phyloP scores from a whole-genome alignment of 2,888 invertebrate species.

The Lasius platythorax region DNA sequence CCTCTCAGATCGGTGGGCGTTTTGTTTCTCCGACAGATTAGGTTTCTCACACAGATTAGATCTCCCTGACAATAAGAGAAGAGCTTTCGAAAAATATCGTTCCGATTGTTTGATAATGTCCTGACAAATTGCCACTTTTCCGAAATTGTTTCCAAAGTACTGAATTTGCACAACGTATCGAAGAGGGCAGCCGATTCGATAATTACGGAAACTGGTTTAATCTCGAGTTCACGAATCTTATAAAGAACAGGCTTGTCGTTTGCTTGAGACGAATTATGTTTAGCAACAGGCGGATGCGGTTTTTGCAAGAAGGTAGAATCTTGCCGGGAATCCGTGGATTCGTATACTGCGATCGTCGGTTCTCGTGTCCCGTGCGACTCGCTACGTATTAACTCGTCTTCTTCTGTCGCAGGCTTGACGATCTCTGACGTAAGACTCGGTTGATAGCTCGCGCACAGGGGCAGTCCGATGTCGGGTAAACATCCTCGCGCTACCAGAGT shows the following conservation, averaged over 20 bases:
- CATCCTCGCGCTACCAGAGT: slow-evolving; percentile 82
- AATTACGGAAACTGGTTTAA: not conserved
- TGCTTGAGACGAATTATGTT: not conserved
- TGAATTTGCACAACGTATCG: not conserved
- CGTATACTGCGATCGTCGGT: not conserved
- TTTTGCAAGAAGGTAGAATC: not conserved
- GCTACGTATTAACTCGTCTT: not conserved
- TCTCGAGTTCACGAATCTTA: not conserved
- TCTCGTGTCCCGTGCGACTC: not conserved
- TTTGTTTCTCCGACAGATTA: not conserved
- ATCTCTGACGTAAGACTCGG: not conserved
- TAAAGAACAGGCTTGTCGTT: not conserved
- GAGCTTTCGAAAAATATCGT: not conserved
- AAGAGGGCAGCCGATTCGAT: not conserved
- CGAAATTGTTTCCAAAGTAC: not conserved
- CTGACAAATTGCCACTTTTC: not conserved
- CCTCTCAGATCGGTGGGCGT: not conserved
- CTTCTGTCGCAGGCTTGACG: not conserved
- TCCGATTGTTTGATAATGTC: not conserved
- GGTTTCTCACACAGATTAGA: not conserved
- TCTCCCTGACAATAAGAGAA: not conserved
- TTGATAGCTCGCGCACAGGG: slow-evolving; percentile 75
- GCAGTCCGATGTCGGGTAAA: slow-evolving; percentile 80
- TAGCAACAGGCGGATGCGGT: not conserved
- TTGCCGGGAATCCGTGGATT: not conserved